These are phyloP conservation scores for Sialia sialis DNA, from an alignment of 2,113 vertebrate species.

Conservation along the genomic window DNA sequence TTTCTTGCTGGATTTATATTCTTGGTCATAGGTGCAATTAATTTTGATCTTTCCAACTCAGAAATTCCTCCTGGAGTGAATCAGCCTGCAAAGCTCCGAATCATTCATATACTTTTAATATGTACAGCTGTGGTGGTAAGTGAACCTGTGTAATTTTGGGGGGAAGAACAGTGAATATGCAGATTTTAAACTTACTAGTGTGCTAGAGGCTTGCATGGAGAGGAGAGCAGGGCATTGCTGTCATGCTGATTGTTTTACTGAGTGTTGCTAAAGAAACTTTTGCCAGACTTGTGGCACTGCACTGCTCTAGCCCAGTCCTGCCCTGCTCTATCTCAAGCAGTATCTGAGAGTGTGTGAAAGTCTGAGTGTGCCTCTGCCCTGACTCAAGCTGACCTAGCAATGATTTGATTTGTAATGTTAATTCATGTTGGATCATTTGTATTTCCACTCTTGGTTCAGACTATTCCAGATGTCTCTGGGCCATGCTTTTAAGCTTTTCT, in stretches of 20 bases:
- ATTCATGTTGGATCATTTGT: neutral
- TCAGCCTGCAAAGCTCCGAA: slow-evolving; percentile 69
- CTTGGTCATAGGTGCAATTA: slow-evolving; percentile 76
- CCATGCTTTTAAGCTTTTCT: neutral
- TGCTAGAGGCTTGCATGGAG: neutral
- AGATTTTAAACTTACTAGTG: neutral
- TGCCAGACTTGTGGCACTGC: neutral
- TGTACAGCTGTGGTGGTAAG: slow-evolving; percentile 76
- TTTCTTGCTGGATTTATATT: slow-evolving; percentile 72
- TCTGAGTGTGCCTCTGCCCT: neutral
- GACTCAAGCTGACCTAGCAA: neutral
- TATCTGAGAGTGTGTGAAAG: neutral
- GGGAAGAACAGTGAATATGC: neutral
- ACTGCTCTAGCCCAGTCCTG: neutral
- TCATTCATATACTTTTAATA: slow-evolving; percentile 68
- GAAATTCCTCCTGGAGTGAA: slow-evolving; percentile 76
- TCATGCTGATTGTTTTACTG: neutral
- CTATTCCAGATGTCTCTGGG: neutral
- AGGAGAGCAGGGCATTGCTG: neutral
- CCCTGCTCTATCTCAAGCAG: neutral
- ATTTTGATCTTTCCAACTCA: slow-evolving; percentile 76
- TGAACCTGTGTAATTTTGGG: neutral
- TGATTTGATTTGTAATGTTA: neutral
- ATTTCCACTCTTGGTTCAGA: neutral
- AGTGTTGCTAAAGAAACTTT: neutral